These are phyloP conservation scores for Pedionomus torquatus DNA, from an alignment of 2,113 vertebrate genomes.

Conservation along the genomic window DNA sequence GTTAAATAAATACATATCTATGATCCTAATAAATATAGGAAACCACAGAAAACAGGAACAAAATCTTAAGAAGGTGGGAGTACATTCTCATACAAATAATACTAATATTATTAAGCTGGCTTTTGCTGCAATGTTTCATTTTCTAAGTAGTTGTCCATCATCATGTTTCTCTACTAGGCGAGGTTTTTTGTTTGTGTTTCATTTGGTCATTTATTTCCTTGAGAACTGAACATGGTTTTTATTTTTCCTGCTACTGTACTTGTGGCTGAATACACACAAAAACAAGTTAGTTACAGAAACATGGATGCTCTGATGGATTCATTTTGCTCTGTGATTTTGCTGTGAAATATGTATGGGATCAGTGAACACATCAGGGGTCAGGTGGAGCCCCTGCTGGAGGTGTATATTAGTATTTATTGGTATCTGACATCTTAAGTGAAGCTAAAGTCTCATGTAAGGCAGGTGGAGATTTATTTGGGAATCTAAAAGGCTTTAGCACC, in stretches of 20 bases:
- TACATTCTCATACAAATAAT: neutral
- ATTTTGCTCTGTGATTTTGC: neutral
- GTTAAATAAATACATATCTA: neutral
- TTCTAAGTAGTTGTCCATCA: neutral
- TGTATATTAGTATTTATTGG: neutral
- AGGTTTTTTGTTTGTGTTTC: neutral
- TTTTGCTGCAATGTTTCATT: neutral
- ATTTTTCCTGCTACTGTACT: neutral
- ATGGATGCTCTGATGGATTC: neutral
- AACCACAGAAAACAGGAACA: neutral
- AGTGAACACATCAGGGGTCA: neutral
- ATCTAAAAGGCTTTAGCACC: neutral
- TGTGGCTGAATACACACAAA: neutral
- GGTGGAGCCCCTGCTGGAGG: neutral
- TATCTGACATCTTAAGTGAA: neutral
- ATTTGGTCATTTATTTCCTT: neutral
- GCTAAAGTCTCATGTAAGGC: neutral
- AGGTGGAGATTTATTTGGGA: neutral
- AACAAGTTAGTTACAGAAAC: neutral
- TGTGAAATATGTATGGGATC: neutral
- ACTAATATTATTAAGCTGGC: neutral
- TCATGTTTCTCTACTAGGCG: neutral
- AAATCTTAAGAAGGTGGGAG: neutral
- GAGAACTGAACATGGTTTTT: neutral
- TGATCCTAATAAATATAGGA: neutral